Percentiles rank a stretch among this genome's conserved stretches.
Evolutionary conservation across 2,888 invertebrate genomes (phyloP).

Genomic region (Machimus rusticus): DNA sequence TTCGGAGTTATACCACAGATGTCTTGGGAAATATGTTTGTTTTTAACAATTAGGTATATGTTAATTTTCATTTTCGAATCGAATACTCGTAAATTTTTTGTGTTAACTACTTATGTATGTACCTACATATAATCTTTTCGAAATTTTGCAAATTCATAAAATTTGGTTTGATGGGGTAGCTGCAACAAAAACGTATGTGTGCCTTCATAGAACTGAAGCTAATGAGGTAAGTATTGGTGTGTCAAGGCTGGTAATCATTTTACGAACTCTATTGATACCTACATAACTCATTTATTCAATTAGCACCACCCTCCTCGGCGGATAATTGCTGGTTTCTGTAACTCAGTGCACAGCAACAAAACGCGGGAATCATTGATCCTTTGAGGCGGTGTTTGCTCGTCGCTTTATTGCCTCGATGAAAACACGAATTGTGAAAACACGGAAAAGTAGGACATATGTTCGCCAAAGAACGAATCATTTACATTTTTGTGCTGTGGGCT

Average conservation of each 20-base stretch:
- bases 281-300: not conserved
- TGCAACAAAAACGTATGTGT: not conserved
- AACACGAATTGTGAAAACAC: slow-evolving; percentile 32
- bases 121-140: too few species aligned
- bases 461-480: not conserved
- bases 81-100: too few species aligned
- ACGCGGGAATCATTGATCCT: slow-evolving; percentile 41
- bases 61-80: too few species aligned
- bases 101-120: too few species aligned
- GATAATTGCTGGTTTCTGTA: slow-evolving; percentile 14
- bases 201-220: not conserved
- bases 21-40: too few species aligned
- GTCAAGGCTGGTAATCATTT: not conserved
- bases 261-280: not conserved
- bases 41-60: too few species aligned
- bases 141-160: too few species aligned
- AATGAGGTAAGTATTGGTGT: not conserved
- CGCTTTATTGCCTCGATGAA: slow-evolving; percentile 37
- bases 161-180: not conserved
- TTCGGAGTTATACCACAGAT: too few species aligned
- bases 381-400: slow-evolving; percentile 39
- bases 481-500: not conserved
- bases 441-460: not conserved
- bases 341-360: not conserved
- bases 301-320: not conserved